Percentiles rank a stretch among this genome's conserved stretches.
These are phyloP conservation scores for Corythaixoides concolor DNA, from an alignment of 2,113 vertebrate species.

Conservation along the genomic window DNA sequence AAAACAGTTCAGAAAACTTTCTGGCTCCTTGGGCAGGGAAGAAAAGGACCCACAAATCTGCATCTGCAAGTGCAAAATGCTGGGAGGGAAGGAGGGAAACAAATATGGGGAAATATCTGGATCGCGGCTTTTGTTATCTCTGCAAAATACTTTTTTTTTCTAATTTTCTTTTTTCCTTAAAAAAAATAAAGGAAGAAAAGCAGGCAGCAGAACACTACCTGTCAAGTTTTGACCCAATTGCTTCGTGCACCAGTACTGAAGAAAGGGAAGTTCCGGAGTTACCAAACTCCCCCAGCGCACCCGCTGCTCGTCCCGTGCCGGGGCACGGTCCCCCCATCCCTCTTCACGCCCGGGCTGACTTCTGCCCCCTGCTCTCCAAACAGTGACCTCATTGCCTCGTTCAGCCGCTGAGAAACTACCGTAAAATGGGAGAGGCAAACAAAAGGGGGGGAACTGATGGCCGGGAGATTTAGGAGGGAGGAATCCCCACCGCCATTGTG, in stretches of 20 bases:
- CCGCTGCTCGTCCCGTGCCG: not conserved
- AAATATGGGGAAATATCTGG: not conserved
- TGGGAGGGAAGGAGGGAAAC: not conserved
- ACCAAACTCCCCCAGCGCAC: not conserved
- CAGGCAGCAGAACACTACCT: not conserved
- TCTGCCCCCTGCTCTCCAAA: conserved; percentile 50
- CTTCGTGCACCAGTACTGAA: not conserved
- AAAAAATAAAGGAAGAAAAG: not conserved
- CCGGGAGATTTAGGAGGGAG: conserved; percentile 47
- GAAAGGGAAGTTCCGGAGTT: not conserved
- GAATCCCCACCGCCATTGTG: conserved; percentile 36
- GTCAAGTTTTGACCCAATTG: not conserved
- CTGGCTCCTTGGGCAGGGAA: not conserved
- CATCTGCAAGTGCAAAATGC: not conserved
- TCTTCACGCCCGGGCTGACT: not conserved
- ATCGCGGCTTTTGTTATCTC: not conserved
- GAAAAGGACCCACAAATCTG: not conserved
- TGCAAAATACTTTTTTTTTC: not conserved
- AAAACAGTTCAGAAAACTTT: accelerated
- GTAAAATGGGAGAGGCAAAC: conserved; percentile 55
- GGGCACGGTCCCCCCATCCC: not conserved
- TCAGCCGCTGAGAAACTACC: conserved; percentile 48
- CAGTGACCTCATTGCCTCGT: conserved; percentile 58
- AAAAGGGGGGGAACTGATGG: not conserved
- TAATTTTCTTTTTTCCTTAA: not conserved